Percentiles rank a stretch among this genome's conserved stretches.
phyloP scores from a whole-genome alignment of 2,113 vertebrate species.

The Bufo bufo region DNA sequence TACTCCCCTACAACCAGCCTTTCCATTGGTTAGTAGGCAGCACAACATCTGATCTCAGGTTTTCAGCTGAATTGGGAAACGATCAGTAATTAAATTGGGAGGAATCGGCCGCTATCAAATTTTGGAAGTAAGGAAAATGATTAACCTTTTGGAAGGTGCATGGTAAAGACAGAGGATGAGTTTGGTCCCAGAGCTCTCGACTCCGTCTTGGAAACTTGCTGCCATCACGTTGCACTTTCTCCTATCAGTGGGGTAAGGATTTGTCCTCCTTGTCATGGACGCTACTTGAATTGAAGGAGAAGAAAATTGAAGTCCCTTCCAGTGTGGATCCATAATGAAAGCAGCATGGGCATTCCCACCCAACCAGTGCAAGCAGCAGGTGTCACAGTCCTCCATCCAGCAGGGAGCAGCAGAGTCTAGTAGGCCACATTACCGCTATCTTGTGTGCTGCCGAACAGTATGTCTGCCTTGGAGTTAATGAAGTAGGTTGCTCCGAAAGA shows the following conservation, averaged over 20 bases:
- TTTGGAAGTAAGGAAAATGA: neutral
- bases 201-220: neutral
- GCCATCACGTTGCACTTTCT: neutral
- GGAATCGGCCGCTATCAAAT: neutral
- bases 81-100: neutral
- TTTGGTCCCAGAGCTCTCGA: neutral
- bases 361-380: neutral
- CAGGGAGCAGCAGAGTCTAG: slow-evolving; percentile 63
- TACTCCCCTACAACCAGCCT: neutral
- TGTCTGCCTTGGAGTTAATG: slow-evolving; percentile 86
- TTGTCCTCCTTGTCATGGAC: neutral
- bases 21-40: too few species aligned
- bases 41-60: neutral
- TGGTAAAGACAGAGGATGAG: neutral
- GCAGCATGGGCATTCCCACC: slow-evolving; percentile 5
- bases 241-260: neutral
- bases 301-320: slow-evolving; percentile 3
- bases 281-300: neutral
- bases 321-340: slow-evolving; percentile 37
- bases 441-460: slow-evolving; percentile 81
- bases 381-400: slow-evolving; percentile 6
- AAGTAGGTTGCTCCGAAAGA: slow-evolving; percentile 85
- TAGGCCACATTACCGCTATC: slow-evolving; percentile 81
- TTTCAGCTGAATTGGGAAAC: neutral
- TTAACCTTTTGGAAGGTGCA: neutral